Evolutionary conservation across 2,888 invertebrate genomes (phyloP), one percentile per base, ranked within the genome.

Genomic region (Carterocephalus palaemon): DNA sequence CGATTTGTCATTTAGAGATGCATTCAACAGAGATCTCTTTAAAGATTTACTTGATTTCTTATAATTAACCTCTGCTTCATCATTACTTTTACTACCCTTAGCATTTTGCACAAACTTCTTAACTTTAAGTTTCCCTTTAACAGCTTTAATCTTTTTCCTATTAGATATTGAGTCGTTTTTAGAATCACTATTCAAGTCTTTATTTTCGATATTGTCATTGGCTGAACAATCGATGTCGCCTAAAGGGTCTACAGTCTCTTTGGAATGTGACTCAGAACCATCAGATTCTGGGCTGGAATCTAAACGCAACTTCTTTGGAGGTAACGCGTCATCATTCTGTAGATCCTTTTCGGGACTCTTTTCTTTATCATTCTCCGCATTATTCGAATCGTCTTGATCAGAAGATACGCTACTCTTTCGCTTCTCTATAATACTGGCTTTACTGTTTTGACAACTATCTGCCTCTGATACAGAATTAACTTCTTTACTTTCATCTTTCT

Each of bases 351-450:
- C 75, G 26, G 72, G 66, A 54, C 61, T 67, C 48, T 70, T 72
- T 26, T 75, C 73, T 58, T 75, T 73, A 38, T 76, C 75, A 54
- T 61, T 70, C 12, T 75, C 73, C 23, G 62, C 59, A 28, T 66
- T 64, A 10, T 67, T 63, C 3, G 54, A 52, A 4, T 77, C 75
- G n/a, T 78, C 78, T 33, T 77, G 75, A 28, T 83, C 84, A 12
- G 85, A 84, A 0, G 84, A 84, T 8, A 86, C 74, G 67, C 84
- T 83, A 48, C 81, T 85, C 62, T 85, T 82, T 51, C 83, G 68
- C 46, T 81, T 83, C 52, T 82, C 77, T 56, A 78, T 75, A 62
- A 83, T 79, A 73, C 70, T 73, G 60, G 75, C 67, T 77, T 84
- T 85, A 70, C 64, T 77, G 62, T 79, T 76, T 46, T 74, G 75